These are phyloP conservation scores for Tachysurus vachellii DNA, from an alignment of 2,113 vertebrate genomes.

Conservation along the genomic window DNA sequence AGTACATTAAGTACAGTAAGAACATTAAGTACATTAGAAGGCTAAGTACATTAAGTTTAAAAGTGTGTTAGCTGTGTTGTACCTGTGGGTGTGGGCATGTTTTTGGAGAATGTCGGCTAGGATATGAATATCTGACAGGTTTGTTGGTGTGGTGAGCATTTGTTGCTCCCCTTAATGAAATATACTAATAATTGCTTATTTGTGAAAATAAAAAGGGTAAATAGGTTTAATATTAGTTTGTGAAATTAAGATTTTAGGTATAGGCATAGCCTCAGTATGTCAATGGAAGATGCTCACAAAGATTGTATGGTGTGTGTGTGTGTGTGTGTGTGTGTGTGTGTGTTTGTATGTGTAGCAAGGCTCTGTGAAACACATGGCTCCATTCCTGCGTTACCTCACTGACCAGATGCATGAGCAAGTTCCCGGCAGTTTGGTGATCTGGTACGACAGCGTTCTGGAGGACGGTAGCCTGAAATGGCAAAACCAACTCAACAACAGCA, in stretches of 20 bases:
- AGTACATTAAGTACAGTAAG: background rate
- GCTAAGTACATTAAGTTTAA: background rate
- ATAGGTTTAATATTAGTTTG: background rate
- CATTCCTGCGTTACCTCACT: slow-evolving; percentile 82
- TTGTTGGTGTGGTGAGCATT: background rate
- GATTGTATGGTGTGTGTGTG: background rate
- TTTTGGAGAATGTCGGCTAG: background rate
- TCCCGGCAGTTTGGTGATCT: slow-evolving; percentile 81
- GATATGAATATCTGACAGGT: background rate
- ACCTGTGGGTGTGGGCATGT: background rate
- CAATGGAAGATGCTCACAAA: background rate
- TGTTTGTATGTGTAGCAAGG: slow-evolving; percentile 59
- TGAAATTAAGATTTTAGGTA: background rate
- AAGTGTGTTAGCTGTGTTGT: background rate
- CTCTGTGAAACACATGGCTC: slow-evolving; percentile 71
- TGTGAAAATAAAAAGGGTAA: background rate
- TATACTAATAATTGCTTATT: background rate
- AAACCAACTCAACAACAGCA: slow-evolving; percentile 85
- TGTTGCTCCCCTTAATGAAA: background rate
- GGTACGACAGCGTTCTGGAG: slow-evolving; percentile 89
- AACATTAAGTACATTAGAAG: background rate
- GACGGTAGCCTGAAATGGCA: slow-evolving; percentile 84
- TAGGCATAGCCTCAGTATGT: background rate
- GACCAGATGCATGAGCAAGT: slow-evolving; percentile 75
- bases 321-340: background rate